Evolutionary conservation across 2,113 vertebrate species (phyloP), one percentile per base, ranked within the genome.

Genomic region (Mesoclemmys tuberculata): DNA sequence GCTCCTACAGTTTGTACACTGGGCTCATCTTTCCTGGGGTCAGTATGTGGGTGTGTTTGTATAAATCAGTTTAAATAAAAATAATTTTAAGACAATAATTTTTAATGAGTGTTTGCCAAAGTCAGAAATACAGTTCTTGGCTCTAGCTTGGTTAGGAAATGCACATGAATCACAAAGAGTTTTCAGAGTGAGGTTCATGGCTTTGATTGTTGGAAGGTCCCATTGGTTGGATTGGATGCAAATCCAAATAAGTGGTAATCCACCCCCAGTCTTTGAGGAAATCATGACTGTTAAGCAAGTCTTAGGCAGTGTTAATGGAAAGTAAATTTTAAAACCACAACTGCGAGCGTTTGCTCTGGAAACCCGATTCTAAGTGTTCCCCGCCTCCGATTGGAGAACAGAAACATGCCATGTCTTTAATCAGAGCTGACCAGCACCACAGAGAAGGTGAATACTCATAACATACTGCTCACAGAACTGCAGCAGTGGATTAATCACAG

Each of bases 231-330:
- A 68, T 58, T 86, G 85, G 83, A 86, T 94, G 90, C 94, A 94
- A 87, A 89, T 95, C 85, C 96, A 90, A 86, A 95, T 92, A 95
- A 93, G 82, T 89, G 93, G 96, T 95, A 93, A 95, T 97, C 94
- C 68, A 48, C 12, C 27, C 56, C 44, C 92, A 78, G 31, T 90
- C 95, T 74, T 80, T 93, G 54, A 74, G 89, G 90, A 90, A 44
- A 44, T 92, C 84, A 77, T 95, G 82, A 35, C 85, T 96, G 82
- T 94, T 41, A 35, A 49, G 19, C 64, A 64, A 88, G 90, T 74
- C 85, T 96, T 90, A 92, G 92, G 93, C 93, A 94, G 86, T 83
- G 54, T n/a, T 84, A 68, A 51, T 78, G 94, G 77, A 54, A 88
- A 29, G 80, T 21, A 1, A 35, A 84, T 84, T 8, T 95, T 27